phyloP scores from a whole-genome alignment of 2,113 vertebrate species.

The Grammomys dolichurus region DNA sequence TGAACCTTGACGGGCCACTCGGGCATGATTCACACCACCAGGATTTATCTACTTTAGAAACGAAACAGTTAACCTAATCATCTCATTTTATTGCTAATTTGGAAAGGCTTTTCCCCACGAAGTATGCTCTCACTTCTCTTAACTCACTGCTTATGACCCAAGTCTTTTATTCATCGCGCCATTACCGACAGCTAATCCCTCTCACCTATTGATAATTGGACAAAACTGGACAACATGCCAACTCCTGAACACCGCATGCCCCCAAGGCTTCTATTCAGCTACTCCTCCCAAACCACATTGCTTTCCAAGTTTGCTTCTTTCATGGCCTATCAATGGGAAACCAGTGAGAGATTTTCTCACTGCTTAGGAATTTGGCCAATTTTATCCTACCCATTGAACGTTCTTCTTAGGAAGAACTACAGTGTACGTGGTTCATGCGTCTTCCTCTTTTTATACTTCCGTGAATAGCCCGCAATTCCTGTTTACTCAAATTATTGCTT shows the following conservation, averaged over 20 bases:
- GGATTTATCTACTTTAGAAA: conserved; percentile 87
- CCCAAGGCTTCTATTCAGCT: conserved; percentile 87
- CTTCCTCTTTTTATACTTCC: conserved; percentile 74
- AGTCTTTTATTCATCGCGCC: conserved; percentile 86
- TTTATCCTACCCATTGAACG: conserved; percentile 83
- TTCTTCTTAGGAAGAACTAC: conserved; percentile 78
- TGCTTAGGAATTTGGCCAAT: conserved; percentile 88
- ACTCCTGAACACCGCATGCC: conserved; percentile 82
- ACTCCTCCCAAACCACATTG: conserved; percentile 82
- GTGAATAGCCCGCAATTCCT: conserved; percentile 55
- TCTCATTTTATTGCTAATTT: conserved; percentile 90
- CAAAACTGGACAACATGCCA: conserved; percentile 89
- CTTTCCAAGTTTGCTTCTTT: conserved; percentile 89
- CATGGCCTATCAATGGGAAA: conserved; percentile 88
- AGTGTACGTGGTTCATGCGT: conserved; percentile 58
- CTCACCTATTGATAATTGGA: conserved; percentile 91
- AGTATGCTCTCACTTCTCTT: conserved; percentile 88
- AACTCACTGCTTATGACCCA: conserved; percentile 89
- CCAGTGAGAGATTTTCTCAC: conserved; percentile 87
- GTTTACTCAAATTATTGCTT: conserved; percentile 71
- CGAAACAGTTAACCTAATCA: conserved; percentile 90
- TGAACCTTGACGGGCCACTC: conserved; percentile 86
- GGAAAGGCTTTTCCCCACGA: conserved; percentile 83
- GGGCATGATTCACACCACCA: conserved; percentile 83
- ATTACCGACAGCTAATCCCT: conserved; percentile 90